Evolutionary conservation across 2,113 vertebrate species (phyloP).

Genomic region (Hippotragus niger): DNA sequence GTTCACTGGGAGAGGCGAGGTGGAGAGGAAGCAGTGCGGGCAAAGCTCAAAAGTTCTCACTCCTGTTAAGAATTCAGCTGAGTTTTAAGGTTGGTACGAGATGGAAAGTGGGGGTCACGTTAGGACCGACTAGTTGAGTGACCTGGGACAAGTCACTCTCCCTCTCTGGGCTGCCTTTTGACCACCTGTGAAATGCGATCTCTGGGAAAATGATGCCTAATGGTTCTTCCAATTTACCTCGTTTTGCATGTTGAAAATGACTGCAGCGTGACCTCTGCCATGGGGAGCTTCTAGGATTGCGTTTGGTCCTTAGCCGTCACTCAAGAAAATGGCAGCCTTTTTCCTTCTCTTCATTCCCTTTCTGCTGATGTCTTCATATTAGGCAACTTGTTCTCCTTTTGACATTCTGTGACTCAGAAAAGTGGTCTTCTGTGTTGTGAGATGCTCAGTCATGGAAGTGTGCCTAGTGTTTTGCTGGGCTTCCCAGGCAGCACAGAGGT

Average conservation of each 20-base stretch:
- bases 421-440: background rate
- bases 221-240: background rate
- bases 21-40: background rate
- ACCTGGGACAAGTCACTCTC: background rate
- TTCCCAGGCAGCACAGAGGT: background rate
- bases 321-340: background rate
- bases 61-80: background rate
- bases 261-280: background rate
- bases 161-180: background rate
- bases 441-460: background rate
- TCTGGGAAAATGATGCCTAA: rapidly evolving
- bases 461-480: background rate
- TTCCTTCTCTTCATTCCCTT: background rate
- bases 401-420: background rate
- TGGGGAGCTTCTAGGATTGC: too few relatives aligned
- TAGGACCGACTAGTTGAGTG: background rate
- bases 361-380: background rate
- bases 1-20: rapidly evolving
- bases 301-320: background rate
- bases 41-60: background rate
- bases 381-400: background rate
- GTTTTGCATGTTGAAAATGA: background rate
- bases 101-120: background rate
- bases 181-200: background rate
- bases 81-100: background rate